phyloP scores from a whole-genome alignment of 1,140 invertebrate species.

The Fopius arisanus region DNA sequence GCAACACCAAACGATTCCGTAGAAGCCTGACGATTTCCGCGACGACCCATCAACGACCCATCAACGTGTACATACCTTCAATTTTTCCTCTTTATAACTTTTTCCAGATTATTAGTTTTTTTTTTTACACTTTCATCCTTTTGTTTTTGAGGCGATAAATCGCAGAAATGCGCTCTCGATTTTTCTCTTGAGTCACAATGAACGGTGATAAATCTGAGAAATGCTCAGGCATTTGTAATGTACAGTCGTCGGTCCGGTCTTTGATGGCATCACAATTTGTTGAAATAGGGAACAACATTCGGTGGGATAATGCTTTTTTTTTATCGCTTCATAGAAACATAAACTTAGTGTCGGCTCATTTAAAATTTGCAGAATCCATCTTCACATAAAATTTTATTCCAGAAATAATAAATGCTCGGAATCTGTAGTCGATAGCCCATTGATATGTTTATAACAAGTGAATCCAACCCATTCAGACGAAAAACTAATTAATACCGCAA shows the following conservation, averaged over 20 bases:
- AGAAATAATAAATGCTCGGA: no score
- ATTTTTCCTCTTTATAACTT: neutral
- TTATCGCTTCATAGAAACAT: conserved; percentile 2
- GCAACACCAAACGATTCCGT: conserved; percentile 9
- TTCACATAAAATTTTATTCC: neutral
- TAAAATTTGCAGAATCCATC: neutral
- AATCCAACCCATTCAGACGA: no score
- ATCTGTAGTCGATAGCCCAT: no score
- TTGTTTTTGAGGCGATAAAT: neutral
- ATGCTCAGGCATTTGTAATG: conserved; percentile 11
- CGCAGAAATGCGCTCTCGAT: neutral
- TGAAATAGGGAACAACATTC: neutral
- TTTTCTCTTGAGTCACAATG: neutral
- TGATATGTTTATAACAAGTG: no score
- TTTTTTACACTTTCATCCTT: neutral
- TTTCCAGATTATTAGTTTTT: neutral
- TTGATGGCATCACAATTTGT: conserved; percentile 3
- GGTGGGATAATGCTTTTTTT: neutral
- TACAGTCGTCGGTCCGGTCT: neutral
- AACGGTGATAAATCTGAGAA: conserved; percentile 10
- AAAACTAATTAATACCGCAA: no score
- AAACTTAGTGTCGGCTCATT: neutral
- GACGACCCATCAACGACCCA: conserved; percentile 29
- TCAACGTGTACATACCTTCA: conserved; percentile 8
- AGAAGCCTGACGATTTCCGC: conserved; percentile 31